These are phyloP conservation scores for Pseudotriccus pelzelni DNA, from an alignment of 2,797 vertebrate species.

Conservation along the genomic window DNA sequence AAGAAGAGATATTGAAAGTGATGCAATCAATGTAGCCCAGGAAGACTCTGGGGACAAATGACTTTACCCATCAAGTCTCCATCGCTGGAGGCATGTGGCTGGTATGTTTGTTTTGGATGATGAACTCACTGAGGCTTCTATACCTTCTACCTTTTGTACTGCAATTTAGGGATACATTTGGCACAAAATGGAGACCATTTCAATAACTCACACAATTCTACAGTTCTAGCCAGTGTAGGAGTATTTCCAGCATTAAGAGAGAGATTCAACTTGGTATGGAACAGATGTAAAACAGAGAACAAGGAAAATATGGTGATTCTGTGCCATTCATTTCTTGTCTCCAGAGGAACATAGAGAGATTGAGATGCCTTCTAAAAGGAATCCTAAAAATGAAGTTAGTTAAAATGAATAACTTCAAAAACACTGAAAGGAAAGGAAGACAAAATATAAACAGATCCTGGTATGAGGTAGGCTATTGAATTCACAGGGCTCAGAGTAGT, in stretches of 20 bases:
- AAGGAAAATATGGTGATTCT: neutral
- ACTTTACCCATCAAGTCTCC: constrained; percentile 53
- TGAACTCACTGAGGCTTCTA: neutral
- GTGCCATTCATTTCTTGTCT: neutral
- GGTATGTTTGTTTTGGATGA: neutral
- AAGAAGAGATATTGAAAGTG: constrained; percentile 74
- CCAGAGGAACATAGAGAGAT: neutral
- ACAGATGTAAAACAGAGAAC: neutral
- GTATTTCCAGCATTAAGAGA: neutral
- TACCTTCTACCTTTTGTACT: neutral
- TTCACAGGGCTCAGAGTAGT: neutral
- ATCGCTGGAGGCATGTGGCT: constrained; percentile 7
- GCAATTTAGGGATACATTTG: neutral
- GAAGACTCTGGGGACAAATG: constrained; percentile 58
- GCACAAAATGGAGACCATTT: neutral
- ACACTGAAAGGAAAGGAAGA: neutral
- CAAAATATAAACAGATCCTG: neutral
- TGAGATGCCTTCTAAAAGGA: neutral
- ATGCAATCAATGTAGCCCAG: constrained; percentile 65
- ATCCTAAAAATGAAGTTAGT: neutral
- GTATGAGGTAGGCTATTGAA: neutral
- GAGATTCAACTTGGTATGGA: neutral
- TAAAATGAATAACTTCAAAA: neutral
- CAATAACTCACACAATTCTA: neutral
- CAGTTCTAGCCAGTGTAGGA: neutral